phyloP scores from a whole-genome alignment of 2,888 invertebrate genomes.

The Tenthredo distinguenda region DNA sequence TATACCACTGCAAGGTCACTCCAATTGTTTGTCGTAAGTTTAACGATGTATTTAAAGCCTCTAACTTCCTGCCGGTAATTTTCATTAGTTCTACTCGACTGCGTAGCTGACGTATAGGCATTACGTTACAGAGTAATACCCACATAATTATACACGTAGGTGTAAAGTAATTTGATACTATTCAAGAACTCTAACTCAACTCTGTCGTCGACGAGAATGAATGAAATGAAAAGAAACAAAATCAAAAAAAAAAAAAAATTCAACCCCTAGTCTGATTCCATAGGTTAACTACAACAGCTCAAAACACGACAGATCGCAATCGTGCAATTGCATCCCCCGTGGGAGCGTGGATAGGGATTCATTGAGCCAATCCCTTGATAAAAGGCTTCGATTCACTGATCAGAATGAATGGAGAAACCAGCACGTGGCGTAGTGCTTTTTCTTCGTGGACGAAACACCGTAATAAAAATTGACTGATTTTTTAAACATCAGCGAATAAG shows the following conservation, averaged over 20 bases:
- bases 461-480: not conserved
- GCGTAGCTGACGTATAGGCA: not conserved
- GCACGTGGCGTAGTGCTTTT: too few species aligned
- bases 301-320: not conserved
- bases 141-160: not conserved
- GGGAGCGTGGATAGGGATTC: not conserved
- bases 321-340: not conserved
- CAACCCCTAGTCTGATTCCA: not conserved
- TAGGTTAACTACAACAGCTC: not conserved
- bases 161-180: not conserved
- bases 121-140: not conserved
- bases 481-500: too few species aligned
- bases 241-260: not conserved
- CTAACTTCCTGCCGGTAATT: constrained; percentile 41
- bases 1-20: not conserved
- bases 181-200: not conserved
- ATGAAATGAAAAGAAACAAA: not conserved
- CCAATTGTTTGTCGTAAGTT: not conserved
- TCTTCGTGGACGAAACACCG: too few species aligned
- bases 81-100: constrained; percentile 37
- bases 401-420: not conserved
- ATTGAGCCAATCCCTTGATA: not conserved
- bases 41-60: constrained; percentile 44
- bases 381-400: not conserved
- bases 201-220: too few species aligned